phyloP scores from a whole-genome alignment of 2,888 invertebrate species.

The Temnothorax unifasciatus region DNA sequence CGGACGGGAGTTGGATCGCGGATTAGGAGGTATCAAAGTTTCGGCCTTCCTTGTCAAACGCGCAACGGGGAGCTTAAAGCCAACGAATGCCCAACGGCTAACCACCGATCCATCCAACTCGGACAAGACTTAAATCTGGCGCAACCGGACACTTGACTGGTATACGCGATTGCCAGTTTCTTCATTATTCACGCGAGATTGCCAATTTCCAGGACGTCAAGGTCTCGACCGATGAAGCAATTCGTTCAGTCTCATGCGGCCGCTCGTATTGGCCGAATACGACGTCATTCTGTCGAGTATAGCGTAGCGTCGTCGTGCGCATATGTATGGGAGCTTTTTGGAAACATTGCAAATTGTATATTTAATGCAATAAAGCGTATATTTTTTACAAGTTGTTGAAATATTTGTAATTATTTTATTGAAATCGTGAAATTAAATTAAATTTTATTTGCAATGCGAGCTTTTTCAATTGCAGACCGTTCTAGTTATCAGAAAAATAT shows the following conservation, averaged over 20 bases:
- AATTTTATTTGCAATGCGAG: not conserved
- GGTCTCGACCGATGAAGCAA: slow-evolving; percentile 37
- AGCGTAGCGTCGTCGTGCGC: not conserved
- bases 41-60: slow-evolving; percentile 8
- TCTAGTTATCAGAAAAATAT: not conserved
- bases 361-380: not conserved
- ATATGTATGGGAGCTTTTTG: not conserved
- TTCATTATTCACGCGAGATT: slow-evolving; percentile 55
- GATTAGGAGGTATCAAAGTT: slow-evolving; percentile 52
- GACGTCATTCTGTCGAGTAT: not conserved
- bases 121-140: slow-evolving; percentile 30
- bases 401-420: too few species aligned
- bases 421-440: not conserved
- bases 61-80: slow-evolving; percentile 42
- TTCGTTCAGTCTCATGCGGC: slow-evolving; percentile 14
- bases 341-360: not conserved
- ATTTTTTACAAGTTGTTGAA: not conserved
- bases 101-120: slow-evolving; percentile 62
- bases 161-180: slow-evolving; percentile 24
- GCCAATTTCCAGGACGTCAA: slow-evolving; percentile 48
- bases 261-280: slow-evolving; percentile 43
- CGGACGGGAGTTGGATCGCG: slow-evolving; percentile 22
- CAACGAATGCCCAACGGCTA: slow-evolving; percentile 52
- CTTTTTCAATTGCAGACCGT: too few species aligned
- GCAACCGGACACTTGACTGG: slow-evolving; percentile 5